These are phyloP conservation scores for Catharus minimus DNA, from an alignment of 2,113 vertebrate genomes.

Conservation along the genomic window DNA sequence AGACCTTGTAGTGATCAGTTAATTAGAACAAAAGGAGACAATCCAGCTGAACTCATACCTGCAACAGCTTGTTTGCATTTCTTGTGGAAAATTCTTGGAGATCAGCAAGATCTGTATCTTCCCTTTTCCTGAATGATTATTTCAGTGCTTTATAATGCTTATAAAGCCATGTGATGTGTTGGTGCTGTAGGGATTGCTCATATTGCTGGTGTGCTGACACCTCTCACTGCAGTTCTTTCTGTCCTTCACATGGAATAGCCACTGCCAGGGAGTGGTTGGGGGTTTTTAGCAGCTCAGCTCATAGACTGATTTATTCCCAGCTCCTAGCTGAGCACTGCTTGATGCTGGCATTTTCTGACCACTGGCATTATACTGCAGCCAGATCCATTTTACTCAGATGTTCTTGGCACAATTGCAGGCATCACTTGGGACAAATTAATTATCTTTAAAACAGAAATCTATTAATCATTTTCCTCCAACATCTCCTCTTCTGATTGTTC, in stretches of 20 bases:
- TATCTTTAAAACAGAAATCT: background rate
- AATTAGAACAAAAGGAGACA: background rate
- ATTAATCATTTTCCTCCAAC: background rate
- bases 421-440: background rate
- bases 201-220: background rate
- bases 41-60: background rate
- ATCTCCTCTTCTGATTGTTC: background rate
- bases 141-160: background rate
- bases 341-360: background rate
- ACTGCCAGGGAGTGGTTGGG: background rate
- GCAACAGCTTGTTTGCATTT: background rate
- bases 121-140: background rate
- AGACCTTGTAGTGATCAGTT: background rate
- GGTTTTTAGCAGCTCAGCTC: background rate
- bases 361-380: background rate
- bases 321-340: background rate
- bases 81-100: background rate
- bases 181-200: background rate
- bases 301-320: background rate
- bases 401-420: background rate
- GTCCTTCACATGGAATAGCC: background rate
- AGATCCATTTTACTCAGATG: background rate
- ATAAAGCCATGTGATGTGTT: background rate
- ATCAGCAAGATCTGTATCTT: background rate
- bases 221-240: background rate